A percentile compares a stretch with the other conserved stretches of the same genome.
Conservation (phyloP, 2,888 invertebrate genomes). For the Catonia carolina region DNA sequence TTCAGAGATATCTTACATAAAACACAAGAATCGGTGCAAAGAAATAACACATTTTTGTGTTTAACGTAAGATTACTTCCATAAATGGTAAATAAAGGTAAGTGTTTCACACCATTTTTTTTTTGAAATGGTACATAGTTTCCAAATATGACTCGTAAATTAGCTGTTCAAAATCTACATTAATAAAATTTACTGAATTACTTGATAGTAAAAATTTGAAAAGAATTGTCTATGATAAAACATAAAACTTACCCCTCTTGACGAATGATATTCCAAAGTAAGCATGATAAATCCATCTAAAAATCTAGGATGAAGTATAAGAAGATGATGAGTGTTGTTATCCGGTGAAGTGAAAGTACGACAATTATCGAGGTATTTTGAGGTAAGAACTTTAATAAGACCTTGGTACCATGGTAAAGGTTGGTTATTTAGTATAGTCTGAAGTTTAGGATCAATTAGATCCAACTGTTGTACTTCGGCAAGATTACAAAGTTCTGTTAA, state of each 20-base stretch:
- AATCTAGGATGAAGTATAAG: conserved; percentile 57
- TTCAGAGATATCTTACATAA: too few relatives aligned
- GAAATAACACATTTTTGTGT: too few relatives aligned
- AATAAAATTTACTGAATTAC: too few relatives aligned
- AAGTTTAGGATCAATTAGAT: conserved; percentile 53
- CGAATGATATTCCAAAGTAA: conserved; percentile 53
- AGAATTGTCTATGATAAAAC: neutral
- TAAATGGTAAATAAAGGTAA: too few relatives aligned
- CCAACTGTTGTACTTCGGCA: conserved; percentile 52
- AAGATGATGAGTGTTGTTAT: conserved; percentile 54
- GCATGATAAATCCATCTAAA: conserved; percentile 58
- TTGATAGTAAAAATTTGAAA: neutral
- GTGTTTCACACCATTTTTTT: too few relatives aligned
- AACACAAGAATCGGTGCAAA: too few relatives aligned
- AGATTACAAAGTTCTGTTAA: conserved; percentile 57
- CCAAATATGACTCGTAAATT: too few relatives aligned
- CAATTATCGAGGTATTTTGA: conserved; percentile 53
- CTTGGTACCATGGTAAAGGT: conserved; percentile 57
- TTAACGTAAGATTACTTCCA: too few relatives aligned
- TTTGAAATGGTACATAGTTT: too few relatives aligned
- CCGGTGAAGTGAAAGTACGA: conserved; percentile 52
- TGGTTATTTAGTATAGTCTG: conserved; percentile 54
- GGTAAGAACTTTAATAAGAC: conserved; percentile 52
- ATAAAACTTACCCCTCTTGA: conserved; percentile 50
- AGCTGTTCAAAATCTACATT: too few relatives aligned